Evolutionary conservation across 2,888 invertebrate species (phyloP).

Genomic region (Neoaliturus tenellus): DNA sequence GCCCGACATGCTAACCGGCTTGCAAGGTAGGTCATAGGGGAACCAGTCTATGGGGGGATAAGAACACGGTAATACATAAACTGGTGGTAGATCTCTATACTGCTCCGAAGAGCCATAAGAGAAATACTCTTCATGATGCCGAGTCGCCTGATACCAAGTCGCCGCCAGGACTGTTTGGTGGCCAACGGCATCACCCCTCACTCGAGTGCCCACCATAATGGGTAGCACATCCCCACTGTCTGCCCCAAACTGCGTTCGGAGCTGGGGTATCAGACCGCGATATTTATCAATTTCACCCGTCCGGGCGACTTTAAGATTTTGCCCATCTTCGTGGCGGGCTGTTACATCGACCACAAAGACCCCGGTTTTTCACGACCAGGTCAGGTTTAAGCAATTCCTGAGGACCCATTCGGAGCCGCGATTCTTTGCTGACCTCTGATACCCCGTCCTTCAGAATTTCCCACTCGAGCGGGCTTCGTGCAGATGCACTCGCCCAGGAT

Average conservation of each 20-base stretch:
- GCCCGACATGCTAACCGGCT: too few relatives aligned
- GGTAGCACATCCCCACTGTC: constrained; percentile 66
- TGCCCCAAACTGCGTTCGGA: constrained; percentile 59
- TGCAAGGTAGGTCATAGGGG: too few relatives aligned
- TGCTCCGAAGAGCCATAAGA: constrained; percentile 67
- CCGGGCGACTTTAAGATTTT: constrained; percentile 64
- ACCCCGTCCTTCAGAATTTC: constrained; percentile 10
- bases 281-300: constrained; percentile 67
- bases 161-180: constrained; percentile 62
- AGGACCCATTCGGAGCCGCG: constrained; percentile 36
- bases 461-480: constrained; percentile 50
- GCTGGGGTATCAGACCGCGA: constrained; percentile 56
- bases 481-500: constrained; percentile 65
- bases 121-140: constrained; percentile 64
- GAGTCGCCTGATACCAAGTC: constrained; percentile 61
- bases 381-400: constrained; percentile 67
- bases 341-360: constrained; percentile 68
- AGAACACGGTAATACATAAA: constrained; percentile 63
- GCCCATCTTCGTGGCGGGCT: constrained; percentile 63
- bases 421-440: constrained; percentile 23
- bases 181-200: constrained; percentile 68
- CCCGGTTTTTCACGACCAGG: constrained; percentile 66
- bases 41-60: not conserved
- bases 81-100: constrained; percentile 67
- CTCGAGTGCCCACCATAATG: constrained; percentile 69